Base-by-base conservation (phyloP, 2,113 vertebrate species). In the Zosterops japonicus region DNA sequence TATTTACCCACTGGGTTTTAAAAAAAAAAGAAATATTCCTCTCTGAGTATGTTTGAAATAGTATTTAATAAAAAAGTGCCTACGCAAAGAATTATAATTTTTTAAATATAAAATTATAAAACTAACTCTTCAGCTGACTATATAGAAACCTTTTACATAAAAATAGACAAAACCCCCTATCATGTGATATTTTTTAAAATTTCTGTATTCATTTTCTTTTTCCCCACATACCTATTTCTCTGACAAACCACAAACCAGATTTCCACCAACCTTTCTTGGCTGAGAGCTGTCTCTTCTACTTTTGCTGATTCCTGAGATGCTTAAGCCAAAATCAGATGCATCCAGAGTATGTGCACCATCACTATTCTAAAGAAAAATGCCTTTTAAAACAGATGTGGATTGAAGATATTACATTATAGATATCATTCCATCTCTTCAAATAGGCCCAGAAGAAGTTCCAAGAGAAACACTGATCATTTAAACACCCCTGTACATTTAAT, bases 251-350 rank as follows among this genome's bases (percentile, higher is more conserved):
- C 28, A 29, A 5, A 52, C 5, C 4, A 77, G 9, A 6, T 80
- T 92, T 75, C 28, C 14, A 91, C 94, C 78, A 91, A 99, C 98
- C 98, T 97, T 98, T 85, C 77, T 98, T 76, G 90, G 91, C 8
- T 56, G 88, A 57, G 56, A 24, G 2, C 88, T 93, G 39, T 98
- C 98, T 63, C 95, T 82, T 74, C 87, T 92, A 11, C 79, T 95
- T 95, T 67, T 98, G 93, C 78, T 93, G 77, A 99, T 92, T 74
- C 98, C 96, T 21, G 98, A 98, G 80, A 99, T 95, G 39, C 91
- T 99, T 89, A 99, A 98, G 80, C 99, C 98, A 42, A 99, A 99
- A 17, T 98, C 98, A 22, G 96, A 65, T 1, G 65, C 94, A n/a
- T 98, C 98, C 22, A 59, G 25, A 29, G 82, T 46, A 75, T 84